Evolutionary conservation across 2,888 invertebrate genomes (phyloP), one percentile per base, ranked within the genome.

Genomic region (Mycalesis mineus): DNA sequence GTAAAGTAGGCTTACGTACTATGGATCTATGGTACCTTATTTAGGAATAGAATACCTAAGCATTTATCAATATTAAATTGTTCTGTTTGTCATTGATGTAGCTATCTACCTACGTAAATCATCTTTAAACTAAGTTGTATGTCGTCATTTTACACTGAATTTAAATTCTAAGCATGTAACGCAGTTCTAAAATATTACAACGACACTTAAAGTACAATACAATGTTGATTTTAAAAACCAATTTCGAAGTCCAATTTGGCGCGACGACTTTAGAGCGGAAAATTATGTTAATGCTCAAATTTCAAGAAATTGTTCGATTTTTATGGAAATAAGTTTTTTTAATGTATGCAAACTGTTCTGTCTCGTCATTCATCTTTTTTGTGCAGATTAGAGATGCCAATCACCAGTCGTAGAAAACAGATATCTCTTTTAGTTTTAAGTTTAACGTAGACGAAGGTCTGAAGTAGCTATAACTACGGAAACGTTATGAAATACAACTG

Each of bases 221-320:
- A 13, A 9, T 11, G 14, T 33, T 47, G 6, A 33, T 33, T 47
- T 33, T 9, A 71, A 70, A 69, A 62, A 57, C 42, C 47, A 60
- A 57, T 45, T 61, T 55, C 71, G 69, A 70, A 72, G 77, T 68
- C 63, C 61, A 60, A 68, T 74, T 73, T 79, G 69, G 70, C 74
- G 70, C 70, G 75, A 71, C 65, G 68, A 73, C 60, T 70, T 70
- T 65, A 67, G 72, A 81, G 78, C 78, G 79, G 75, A 81, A 83
- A 82, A 81, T 84, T 84, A 84, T 82, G 80, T 68, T 75, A 80
- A 84, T 80, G 64, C 13, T 7, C 36, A 40, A 22, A 54, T 57
- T 57, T 53, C 53, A 37, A 54, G 47, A 47, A 57, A 58, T 39
- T 33, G 31, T 47, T 57, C 47, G 45, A 45, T 55, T 55, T 31